Evolutionary conservation across 1,140 invertebrate species (phyloP), one percentile per base, ranked within the genome.

Genomic region (Coptotermes formosanus): DNA sequence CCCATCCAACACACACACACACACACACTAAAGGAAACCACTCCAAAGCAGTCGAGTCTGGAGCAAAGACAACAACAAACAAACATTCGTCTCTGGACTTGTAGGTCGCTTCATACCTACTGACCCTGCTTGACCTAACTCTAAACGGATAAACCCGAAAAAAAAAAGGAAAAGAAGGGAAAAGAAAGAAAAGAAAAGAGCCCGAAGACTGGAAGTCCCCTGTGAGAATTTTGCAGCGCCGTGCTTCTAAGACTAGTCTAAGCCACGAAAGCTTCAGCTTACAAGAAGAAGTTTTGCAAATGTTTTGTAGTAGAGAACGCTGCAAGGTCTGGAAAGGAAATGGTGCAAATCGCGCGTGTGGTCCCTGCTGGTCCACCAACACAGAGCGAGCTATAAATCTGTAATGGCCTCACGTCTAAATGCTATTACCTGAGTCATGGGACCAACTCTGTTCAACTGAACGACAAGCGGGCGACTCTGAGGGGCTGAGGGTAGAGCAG

Each of bases 241-340:
- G 30, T 75, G 64, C 52, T 55, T 12, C 52, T 12, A 55, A 16
- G 52, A 4, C 11, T 48, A 48, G 48, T 12, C 19, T 4, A 30
- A 75, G 64, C 25, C n/a, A n/a, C 64, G 64, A 30, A 75, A 75
- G 64, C 64, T 30, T n/a, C n/a, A 8, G 25, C 64, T 75, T 75
- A 75, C 64, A 75, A 75, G 59, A 64, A 23, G 59, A 75, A 75
- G 64, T 75, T 75, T 75, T 75, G 64, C 64, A 75, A 64, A 75
- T 75, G 64, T 75, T 75, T 75, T 75, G 64, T 75, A 21, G 59
- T 21, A 64, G 59, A 64, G 59, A 19, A n/a, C 1, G 59, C 7
- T 25, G 64, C 64, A 75, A 75, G 64, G 25, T 75, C n/a, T 75
- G 30, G 64, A 30, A 30, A 12, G 64, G 64, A 75, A 75, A 75